Evolutionary conservation across 2,113 vertebrate genomes (phyloP).

Genomic region (Oxyruncus cristatus): DNA sequence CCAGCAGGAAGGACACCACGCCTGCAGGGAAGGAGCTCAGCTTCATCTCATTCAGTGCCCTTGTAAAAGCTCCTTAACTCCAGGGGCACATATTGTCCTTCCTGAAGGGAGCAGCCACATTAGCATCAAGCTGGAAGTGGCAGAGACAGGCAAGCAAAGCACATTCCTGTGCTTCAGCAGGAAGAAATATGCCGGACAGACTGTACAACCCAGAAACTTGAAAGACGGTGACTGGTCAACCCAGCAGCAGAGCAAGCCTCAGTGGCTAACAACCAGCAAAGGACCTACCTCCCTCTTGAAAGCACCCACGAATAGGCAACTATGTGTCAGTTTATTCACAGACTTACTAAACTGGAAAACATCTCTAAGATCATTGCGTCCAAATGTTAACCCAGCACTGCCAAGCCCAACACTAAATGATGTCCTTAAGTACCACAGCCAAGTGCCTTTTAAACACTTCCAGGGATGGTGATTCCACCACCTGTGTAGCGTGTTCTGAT

Average conservation of each 20-base stretch:
- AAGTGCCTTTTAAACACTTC: not conserved
- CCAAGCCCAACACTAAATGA: not conserved
- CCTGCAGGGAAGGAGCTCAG: not conserved
- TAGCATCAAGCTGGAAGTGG: not conserved
- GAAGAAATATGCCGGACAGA: not conserved
- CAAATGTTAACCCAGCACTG: not conserved
- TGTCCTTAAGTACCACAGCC: not conserved
- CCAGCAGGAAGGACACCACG: not conserved
- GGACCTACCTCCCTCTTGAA: not conserved
- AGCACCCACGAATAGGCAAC: not conserved
- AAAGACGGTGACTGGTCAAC: not conserved
- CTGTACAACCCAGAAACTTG: not conserved
- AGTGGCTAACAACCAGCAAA: not conserved
- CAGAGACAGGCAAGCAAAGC: not conserved
- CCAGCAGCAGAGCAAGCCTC: not conserved
- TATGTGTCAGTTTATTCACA: not conserved
- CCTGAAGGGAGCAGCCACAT: not conserved
- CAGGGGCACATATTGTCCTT: rapidly evolving
- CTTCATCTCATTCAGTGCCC: not conserved
- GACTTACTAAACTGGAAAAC: not conserved
- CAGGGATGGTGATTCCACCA: not conserved
- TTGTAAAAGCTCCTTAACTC: not conserved
- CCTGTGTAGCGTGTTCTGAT: not conserved
- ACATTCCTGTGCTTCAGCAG: not conserved
- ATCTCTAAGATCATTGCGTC: not conserved